phyloP scores from a whole-genome alignment of 1,140 invertebrate species.

The Sycobia sp. region DNA sequence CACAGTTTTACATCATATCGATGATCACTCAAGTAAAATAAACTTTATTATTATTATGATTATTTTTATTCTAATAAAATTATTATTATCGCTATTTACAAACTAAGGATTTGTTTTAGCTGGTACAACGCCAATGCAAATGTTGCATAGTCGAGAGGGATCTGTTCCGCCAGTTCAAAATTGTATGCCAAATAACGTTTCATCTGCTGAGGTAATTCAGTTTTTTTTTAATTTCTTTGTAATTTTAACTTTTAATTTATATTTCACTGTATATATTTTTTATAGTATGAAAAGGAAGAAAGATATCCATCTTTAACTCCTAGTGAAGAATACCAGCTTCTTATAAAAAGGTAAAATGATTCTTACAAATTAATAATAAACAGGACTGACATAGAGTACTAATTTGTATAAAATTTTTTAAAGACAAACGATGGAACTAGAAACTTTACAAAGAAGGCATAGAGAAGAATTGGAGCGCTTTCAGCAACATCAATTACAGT shows the following conservation, averaged over 20 bases:
- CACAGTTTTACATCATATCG: slow-evolving; percentile 38
- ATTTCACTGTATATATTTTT: slow-evolving; percentile 15
- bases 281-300: slow-evolving; percentile 54
- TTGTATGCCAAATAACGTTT: slow-evolving; percentile 31
- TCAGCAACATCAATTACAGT: slow-evolving; percentile 57
- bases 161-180: slow-evolving; percentile 52
- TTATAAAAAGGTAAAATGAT: slow-evolving; percentile 56
- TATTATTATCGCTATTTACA: neutral
- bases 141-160: slow-evolving; percentile 54
- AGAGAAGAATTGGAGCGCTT: slow-evolving; percentile 58
- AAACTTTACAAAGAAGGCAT: slow-evolving; percentile 57
- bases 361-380: neutral
- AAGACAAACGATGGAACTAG: slow-evolving; percentile 58
- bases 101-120: neutral
- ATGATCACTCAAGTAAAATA: slow-evolving; percentile 47
- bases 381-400: neutral
- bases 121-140: slow-evolving; percentile 37
- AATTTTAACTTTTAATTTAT: slow-evolving; percentile 23
- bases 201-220: slow-evolving; percentile 47
- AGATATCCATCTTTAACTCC: slow-evolving; percentile 51
- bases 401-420: neutral
- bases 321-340: slow-evolving; percentile 59
- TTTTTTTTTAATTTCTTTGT: slow-evolving; percentile 14
- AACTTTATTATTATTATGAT: neutral
- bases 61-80: neutral